Evolutionary conservation across 1,140 invertebrate species (phyloP), one percentile per base, ranked within the genome.

Genomic region (Coptotermes formosanus): DNA sequence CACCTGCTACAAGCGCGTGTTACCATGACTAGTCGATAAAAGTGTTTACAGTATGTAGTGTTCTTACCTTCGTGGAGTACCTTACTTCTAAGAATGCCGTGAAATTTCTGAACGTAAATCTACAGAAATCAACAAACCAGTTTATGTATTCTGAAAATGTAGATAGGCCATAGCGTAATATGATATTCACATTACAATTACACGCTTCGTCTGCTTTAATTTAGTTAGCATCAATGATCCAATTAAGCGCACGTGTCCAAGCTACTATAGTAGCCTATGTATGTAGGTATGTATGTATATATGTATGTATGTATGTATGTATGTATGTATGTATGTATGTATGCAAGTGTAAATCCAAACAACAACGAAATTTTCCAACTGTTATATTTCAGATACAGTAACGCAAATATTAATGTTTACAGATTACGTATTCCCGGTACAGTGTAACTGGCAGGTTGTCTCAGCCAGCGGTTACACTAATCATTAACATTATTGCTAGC

Each of bases 111-210:
- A 12, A 9, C 3, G 45, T 48, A 48, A 48, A 48, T 55, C 19
- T 16, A 55, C 16, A 55, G 16, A 55, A 55, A 55, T 16, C 52
- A 16, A 55, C 19, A 19, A 55, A 19, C 14, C 6, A 55, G 14
- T 55, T 55, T 16, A 55, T 55, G 52, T 4, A 55, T 55, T 55
- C 19, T 55, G 3, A 55, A 55, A 55, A 55, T 55, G 4, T 21
- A 19, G 52, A 55, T 55, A 55, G 16, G 21, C 52, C 45, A 48
- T 48, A 48, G 12, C 14, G 64, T 9, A 30, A 75, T 75, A 75
- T 30, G 64, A 75, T 75, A 75, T 75, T 25, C 64, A 30, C n/a
- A 75, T 75, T 75, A 75, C 64, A 75, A 75, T 75, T 75, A 75
- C 64, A 30, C 64, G 64, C 25, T 75, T 75, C 64, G 64, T 75